phyloP scores from a whole-genome alignment of 2,797 vertebrate genomes.

The Gorsachius magnificus region DNA sequence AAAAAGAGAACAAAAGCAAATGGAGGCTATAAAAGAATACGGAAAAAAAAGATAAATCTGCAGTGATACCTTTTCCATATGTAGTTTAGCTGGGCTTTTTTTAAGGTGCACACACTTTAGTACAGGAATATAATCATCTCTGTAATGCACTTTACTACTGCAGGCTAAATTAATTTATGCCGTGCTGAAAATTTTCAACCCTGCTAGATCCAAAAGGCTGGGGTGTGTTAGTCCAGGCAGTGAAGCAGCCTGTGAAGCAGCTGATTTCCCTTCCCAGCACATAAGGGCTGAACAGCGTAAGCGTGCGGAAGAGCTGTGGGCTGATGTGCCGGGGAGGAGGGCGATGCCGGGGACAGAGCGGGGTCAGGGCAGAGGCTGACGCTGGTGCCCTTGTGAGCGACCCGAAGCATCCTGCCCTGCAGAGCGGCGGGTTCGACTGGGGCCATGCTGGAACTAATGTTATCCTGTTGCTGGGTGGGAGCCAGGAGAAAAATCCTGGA shows the following conservation, averaged over 20 bases:
- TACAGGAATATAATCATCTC: constrained; percentile 28
- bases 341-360: rapidly evolving
- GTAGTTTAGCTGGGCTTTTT: constrained; percentile 41
- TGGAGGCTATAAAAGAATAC: constrained; percentile 36
- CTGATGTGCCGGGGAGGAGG: rapidly evolving
- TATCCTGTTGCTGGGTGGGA: rapidly evolving
- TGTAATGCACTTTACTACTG: constrained; percentile 11
- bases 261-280: not conserved
- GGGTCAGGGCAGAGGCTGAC: not conserved
- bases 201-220: not conserved
- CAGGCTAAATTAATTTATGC: constrained; percentile 25
- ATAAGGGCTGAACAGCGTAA: not conserved
- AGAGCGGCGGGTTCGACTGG: rapidly evolving
- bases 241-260: not conserved
- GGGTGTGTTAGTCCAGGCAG: not conserved
- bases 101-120: not conserved
- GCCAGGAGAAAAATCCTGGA: too few species aligned
- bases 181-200: not conserved
- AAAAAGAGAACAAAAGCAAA: constrained; percentile 63
- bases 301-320: not conserved
- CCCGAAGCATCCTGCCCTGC: rapidly evolving
- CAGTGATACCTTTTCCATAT: constrained; percentile 28
- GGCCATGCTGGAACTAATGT: rapidly evolving
- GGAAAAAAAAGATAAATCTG: constrained; percentile 42
- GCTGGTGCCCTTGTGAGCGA: rapidly evolving